Conservation (phyloP, 2,113 vertebrate genomes). For the Rana temporaria region DNA sequence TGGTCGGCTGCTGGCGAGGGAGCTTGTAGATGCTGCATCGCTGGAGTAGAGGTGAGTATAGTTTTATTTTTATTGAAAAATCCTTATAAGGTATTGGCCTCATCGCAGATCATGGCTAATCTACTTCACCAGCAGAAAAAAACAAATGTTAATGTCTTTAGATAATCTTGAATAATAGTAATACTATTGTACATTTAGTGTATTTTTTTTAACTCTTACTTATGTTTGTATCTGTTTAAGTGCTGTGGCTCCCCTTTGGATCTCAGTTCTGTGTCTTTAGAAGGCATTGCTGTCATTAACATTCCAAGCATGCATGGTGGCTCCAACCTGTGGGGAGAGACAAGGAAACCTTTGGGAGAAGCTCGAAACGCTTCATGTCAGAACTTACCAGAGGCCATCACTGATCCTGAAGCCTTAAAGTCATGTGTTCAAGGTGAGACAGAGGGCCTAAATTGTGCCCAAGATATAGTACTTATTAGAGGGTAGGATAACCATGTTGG, state of each 20-base stretch:
- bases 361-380: conserved; percentile 66
- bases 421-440: conserved; percentile 83
- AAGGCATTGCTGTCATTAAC: conserved; percentile 86
- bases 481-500: too few species aligned
- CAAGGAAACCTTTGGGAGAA: conserved; percentile 73
- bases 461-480: too few species aligned
- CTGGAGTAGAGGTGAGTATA: too few species aligned
- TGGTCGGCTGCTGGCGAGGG: too few species aligned
- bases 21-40: too few species aligned
- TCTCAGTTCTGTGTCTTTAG: conserved; percentile 77
- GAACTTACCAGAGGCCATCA: conserved; percentile 78
- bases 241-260: conserved; percentile 78
- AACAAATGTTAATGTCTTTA: too few species aligned
- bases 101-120: too few species aligned
- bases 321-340: conserved; percentile 93
- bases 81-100: too few species aligned
- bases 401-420: conserved; percentile 85
- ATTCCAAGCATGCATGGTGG: conserved; percentile 94
- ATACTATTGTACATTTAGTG: not conserved
- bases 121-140: too few species aligned
- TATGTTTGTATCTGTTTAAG: conserved; percentile 7
- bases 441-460: too few species aligned
- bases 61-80: too few species aligned
- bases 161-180: too few species aligned
- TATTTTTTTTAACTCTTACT: not conserved